Base-by-base conservation (phyloP, 2,888 invertebrate genomes). In the Pherbina coryleti region DNA sequence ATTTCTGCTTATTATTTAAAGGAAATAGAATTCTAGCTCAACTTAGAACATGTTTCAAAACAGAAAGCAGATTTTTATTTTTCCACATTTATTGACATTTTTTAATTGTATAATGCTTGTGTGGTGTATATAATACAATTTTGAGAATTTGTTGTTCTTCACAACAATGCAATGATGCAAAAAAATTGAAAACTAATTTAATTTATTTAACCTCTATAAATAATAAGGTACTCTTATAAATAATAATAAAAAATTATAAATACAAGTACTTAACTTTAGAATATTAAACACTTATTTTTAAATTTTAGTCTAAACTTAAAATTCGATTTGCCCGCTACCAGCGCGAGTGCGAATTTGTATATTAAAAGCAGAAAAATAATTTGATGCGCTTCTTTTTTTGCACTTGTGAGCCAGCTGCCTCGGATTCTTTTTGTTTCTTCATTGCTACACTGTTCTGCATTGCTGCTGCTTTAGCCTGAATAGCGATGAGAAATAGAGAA, bases 341-440 rank as follows among this genome's bases (percentile, higher is more conserved):
- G n/a, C 19, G 19, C n/a, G 55, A 22, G n/a, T 7, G 1, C 31
- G 4, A 62, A 7, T 19, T 31, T 66, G 5, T n/a, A 19, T 8
- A 25, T 76, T 76, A 83, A 78, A 78, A 82, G 51, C 83, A 84
- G 78, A 81, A 84, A 74, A 80, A 83, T 8, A 82, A 80, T 70
- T 82, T 83, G 0, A 76, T 37, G 17, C 80, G 79, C 75, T 80
- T 82, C 77, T 84, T 82, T 72, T 83, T 82, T 64, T 82, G 71
- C 37, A 75, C 71, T 70, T 37, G 44, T 14, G 14, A 55, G 25
- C 77, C 64, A 34, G 74, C 75, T 62, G 79, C 51, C 44, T 81
- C 77, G 5, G 55, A 75, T 31, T 60, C 75, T 11, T 9, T 37
- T 14, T 57, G 57, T 31, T 66, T 76, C 25, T 9, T 51, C 14